These are phyloP conservation scores for Phoxinus phoxinus DNA, from an alignment of 2,113 vertebrate genomes.

Conservation along the genomic window DNA sequence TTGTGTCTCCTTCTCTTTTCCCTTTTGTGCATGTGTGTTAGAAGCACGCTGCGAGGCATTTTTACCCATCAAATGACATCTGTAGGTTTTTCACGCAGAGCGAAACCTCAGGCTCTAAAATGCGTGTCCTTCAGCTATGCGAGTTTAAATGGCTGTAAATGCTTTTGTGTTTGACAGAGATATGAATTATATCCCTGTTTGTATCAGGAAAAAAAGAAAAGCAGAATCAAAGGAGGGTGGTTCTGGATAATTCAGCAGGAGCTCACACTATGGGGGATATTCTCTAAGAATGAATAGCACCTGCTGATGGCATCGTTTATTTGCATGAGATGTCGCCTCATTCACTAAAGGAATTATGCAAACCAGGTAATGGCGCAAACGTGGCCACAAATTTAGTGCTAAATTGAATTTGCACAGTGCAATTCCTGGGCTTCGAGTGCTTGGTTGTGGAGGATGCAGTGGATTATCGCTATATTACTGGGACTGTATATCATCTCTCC, in stretches of 20 bases:
- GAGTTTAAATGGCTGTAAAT: constrained; percentile 17
- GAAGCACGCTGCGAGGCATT: constrained; percentile 42
- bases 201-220: constrained; percentile 2
- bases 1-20: background rate
- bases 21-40: background rate
- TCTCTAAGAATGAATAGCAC: background rate
- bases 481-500: background rate
- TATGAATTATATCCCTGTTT: constrained; percentile 18
- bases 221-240: constrained; percentile 7
- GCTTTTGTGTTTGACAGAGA: constrained; percentile 27
- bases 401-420: background rate
- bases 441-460: background rate
- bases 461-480: background rate
- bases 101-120: constrained; percentile 32
- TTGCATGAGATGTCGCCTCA: background rate
- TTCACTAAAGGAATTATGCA: constrained; percentile 16
- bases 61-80: constrained; percentile 52
- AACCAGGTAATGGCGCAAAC: background rate
- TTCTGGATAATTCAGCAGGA: constrained; percentile 7
- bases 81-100: constrained; percentile 38
- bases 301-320: background rate
- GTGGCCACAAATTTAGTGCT: background rate
- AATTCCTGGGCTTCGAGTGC: background rate
- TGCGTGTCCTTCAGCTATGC: constrained; percentile 12
- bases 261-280: background rate